Evolutionary conservation across 2,797 vertebrate species (phyloP).

Genomic region (Botia almorhae): DNA sequence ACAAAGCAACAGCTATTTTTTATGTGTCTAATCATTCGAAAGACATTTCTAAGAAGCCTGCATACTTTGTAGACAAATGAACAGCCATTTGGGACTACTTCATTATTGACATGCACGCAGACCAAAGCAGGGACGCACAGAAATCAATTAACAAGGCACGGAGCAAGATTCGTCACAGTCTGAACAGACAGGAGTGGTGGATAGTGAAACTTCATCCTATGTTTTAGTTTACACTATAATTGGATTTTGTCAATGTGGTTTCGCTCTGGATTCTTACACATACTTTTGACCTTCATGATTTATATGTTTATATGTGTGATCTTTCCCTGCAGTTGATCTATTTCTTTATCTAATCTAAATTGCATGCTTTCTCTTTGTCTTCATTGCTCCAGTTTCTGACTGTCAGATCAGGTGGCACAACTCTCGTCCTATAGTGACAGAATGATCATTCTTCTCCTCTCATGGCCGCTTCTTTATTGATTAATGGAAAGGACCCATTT

Average conservation of each 20-base stretch:
- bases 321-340: not conserved
- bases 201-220: constrained; percentile 5
- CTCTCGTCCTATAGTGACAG: constrained; percentile 43
- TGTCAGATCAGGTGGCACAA: constrained; percentile 20
- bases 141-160: constrained; percentile 55
- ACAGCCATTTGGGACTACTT: constrained; percentile 36
- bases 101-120: constrained; percentile 49
- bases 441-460: constrained; percentile 57
- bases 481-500: constrained; percentile 65
- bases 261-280: constrained; percentile 2
- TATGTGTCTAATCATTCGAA: not conserved
- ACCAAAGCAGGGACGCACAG: constrained; percentile 37
- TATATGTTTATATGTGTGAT: not conserved
- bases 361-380: not conserved
- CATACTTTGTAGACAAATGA: constrained; percentile 33
- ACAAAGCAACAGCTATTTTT: not conserved
- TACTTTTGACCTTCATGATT: not conserved
- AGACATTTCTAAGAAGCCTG: constrained; percentile 9
- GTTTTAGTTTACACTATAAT: not conserved
- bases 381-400: not conserved
- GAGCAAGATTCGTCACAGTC: constrained; percentile 41
- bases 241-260: not conserved
- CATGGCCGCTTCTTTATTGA: constrained; percentile 63
- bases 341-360: not conserved
- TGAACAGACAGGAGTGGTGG: constrained; percentile 4